Conservation (phyloP, 1,140 invertebrate species). For the Papilio helenus region DNA sequence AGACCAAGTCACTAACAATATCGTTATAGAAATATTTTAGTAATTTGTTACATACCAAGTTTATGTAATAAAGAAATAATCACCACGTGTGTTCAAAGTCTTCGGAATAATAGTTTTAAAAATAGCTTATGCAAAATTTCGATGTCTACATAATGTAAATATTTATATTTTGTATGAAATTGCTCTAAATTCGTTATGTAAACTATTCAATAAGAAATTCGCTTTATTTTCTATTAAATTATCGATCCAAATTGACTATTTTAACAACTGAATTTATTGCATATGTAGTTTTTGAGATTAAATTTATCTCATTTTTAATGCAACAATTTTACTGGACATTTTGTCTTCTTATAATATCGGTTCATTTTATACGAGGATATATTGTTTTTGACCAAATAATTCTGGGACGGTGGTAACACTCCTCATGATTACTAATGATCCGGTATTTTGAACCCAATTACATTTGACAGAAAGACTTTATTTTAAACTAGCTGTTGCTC, state of each 20-base stretch:
- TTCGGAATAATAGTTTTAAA: not conserved
- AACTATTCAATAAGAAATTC: not conserved
- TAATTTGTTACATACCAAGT: not conserved
- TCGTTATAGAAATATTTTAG: not conserved
- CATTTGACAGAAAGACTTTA: too few species aligned
- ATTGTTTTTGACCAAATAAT: too few species aligned
- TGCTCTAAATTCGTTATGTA: not conserved
- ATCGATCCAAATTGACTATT: not conserved
- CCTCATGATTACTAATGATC: too few species aligned
- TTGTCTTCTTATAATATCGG: too few species aligned
- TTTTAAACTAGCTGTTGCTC: too few species aligned
- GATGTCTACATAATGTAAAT: not conserved
- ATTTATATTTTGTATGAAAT: not conserved
- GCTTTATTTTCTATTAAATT: not conserved
- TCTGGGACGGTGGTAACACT: too few species aligned
- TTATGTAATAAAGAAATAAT: constrained; percentile 1
- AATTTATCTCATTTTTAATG: too few species aligned
- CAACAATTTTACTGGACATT: too few species aligned
- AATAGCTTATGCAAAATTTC: not conserved
- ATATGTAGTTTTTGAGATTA: too few species aligned
- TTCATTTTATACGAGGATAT: too few species aligned
- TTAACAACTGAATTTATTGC: not conserved
- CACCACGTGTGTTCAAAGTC: not conserved
- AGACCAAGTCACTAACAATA: not conserved
- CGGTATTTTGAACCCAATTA: too few species aligned